Evolutionary conservation across 2,888 invertebrate species (phyloP).

Genomic region (Eristalis intricaria): DNA sequence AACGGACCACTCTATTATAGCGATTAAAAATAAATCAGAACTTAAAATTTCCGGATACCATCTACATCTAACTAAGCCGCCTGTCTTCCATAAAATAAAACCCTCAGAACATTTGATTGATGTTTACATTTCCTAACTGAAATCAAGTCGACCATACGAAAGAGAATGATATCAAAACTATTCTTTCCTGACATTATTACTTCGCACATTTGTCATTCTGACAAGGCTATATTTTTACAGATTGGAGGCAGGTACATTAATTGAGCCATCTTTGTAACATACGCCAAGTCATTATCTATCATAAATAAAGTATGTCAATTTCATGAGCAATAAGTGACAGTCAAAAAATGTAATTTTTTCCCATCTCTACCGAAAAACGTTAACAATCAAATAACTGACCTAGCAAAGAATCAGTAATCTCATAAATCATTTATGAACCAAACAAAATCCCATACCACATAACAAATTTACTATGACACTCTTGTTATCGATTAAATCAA

Average conservation of each 20-base stretch:
- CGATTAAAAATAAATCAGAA: too few species aligned
- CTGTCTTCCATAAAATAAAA: too few species aligned
- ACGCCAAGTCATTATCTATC: neutral
- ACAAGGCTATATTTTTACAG: neutral
- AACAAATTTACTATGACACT: neutral
- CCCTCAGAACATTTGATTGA: too few species aligned
- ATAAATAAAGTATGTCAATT: neutral
- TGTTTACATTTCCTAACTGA: too few species aligned
- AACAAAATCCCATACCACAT: neutral
- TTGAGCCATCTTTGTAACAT: neutral
- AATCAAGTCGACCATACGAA: neutral
- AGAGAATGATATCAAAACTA: neutral
- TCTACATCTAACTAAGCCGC: too few species aligned
- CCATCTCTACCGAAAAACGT: neutral
- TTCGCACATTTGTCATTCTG: neutral
- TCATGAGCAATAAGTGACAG: neutral
- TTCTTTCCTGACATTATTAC: neutral
- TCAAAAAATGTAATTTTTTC: neutral
- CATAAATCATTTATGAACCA: neutral
- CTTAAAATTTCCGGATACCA: too few species aligned
- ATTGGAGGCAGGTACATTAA: neutral
- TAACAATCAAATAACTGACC: conserved; percentile 9
- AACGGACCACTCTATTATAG: too few species aligned
- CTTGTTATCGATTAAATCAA: conserved; percentile 18
- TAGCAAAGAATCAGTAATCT: neutral